Evolutionary conservation across 2,888 invertebrate genomes (phyloP).

Genomic region (Drosophila bunnanda): DNA sequence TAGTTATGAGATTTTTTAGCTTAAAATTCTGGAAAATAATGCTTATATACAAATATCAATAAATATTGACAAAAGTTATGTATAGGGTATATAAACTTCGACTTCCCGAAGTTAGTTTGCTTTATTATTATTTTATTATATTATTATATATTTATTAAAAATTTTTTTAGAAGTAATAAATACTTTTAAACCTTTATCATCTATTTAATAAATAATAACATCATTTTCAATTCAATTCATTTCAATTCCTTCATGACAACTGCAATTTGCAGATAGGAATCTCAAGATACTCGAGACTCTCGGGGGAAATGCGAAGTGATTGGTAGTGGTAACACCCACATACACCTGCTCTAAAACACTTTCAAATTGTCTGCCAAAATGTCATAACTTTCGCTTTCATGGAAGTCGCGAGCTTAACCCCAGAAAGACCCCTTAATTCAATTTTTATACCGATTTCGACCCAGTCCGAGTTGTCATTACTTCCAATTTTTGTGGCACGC

Average conservation of each 20-base stretch:
- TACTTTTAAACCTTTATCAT: not conserved
- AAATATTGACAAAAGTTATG: too few species aligned
- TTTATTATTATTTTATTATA: not conserved
- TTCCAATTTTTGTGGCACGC: constrained; percentile 70
- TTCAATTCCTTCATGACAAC: constrained; percentile 45
- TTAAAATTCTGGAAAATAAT: too few species aligned
- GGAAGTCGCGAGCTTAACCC: constrained; percentile 44
- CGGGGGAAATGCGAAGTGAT: constrained; percentile 1
- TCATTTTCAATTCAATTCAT: not conserved
- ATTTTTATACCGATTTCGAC: constrained; percentile 19
- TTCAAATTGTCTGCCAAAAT: constrained; percentile 68
- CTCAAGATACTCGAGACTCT: constrained; percentile 38
- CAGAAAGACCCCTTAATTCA: constrained; percentile 17
- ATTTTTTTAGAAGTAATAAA: not conserved
- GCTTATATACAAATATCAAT: too few species aligned
- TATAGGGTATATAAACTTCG: too few species aligned
- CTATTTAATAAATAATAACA: too few species aligned
- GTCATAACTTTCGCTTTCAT: constrained; percentile 77
- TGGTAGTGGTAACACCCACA: constrained; percentile 20
- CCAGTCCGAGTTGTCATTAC: constrained; percentile 22
- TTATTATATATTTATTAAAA: not conserved
- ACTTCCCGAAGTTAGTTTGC: too few species aligned
- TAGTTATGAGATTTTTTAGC: too few species aligned
- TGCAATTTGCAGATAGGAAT: constrained; percentile 71
- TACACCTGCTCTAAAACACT: constrained; percentile 48